Percentiles rank a stretch among this genome's conserved stretches.
Evolutionary conservation across 2,888 invertebrate genomes (phyloP).

Genomic region (Plebejus melissa): DNA sequence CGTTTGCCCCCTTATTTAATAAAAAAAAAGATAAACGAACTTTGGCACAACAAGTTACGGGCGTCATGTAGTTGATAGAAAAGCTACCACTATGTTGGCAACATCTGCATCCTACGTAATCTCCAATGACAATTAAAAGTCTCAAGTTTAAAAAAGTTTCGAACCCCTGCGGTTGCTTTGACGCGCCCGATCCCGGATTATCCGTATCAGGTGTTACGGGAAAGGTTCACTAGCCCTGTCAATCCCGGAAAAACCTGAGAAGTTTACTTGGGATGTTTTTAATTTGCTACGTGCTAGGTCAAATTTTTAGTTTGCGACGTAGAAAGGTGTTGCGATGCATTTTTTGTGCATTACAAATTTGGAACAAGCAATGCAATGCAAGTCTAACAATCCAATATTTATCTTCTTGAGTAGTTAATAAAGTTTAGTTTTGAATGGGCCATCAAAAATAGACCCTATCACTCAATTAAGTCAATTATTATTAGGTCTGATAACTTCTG

Average conservation of each 20-base stretch:
- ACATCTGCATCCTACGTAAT: neutral
- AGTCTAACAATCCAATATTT: too few relatives aligned
- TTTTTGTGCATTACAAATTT: neutral
- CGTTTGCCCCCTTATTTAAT: too few relatives aligned
- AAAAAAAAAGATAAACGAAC: too few relatives aligned
- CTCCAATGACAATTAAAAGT: neutral
- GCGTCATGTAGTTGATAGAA: neutral
- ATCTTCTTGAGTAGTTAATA: too few relatives aligned
- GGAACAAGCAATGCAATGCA: too few relatives aligned
- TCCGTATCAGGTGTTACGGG: conserved; percentile 12
- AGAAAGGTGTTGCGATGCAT: neutral
- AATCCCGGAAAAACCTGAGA: neutral
- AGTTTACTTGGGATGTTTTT: conserved; percentile 1
- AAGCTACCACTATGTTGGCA: neutral
- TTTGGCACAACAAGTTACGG: too few relatives aligned
- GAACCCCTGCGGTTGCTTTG: neutral
- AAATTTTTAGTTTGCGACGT: neutral
- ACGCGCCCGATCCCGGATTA: neutral
- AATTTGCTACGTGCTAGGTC: neutral
- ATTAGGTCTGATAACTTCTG: too few relatives aligned
- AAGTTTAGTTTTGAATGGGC: too few relatives aligned
- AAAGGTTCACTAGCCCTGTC: conserved; percentile 13
- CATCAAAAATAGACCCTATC: too few relatives aligned
- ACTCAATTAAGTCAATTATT: too few relatives aligned
- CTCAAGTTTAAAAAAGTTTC: conserved; percentile 14